Base-by-base conservation (phyloP, 1,140 invertebrate species). In the Zophobas atratus region DNA sequence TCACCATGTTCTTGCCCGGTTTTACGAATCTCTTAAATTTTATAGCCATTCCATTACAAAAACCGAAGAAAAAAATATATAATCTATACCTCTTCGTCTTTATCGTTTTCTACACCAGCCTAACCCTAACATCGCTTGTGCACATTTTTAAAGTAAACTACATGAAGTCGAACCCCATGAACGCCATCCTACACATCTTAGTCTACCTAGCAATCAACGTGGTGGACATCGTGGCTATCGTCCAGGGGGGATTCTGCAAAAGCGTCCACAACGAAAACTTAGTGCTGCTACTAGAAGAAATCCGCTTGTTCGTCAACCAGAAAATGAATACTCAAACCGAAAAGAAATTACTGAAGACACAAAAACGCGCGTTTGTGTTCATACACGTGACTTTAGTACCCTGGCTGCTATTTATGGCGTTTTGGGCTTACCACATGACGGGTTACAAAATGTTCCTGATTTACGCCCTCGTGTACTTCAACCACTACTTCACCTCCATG, bases 191-290 rank as follows among this genome's bases (percentile, higher is more conserved):
- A 8, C 39, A 43, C 39, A 67, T 67, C 43, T 20, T 67, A 36
- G 39, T 67, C 33, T 67, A 67, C 39, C n/a, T 67, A 6, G 60
- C 43, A n/a, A 67, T 67, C 6, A 67, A 67, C 6, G 33, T 67
- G 4, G 2, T 67, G 6, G 60, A 67, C 39, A 1, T 43, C 5
- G 1, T 43, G 38, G 60, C 60, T 3, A 67, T 41, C n/a, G 2
- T 67, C n/a, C 60, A 67, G 20, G 33, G 33, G 4, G 60, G 60
- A 1, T 67, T 43, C 33, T 67, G 38, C 39, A 67, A 67, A 32
- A 8, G 60, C 0, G 0, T 2, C 33, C 6, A 39, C 20, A 36
- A 43, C 20, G 39, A 67, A 32, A 36, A 67, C 33, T 20, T 60
- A 39, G 20, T 67, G 1, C 1, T 20, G 5, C 32, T 20, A 34